These are phyloP conservation scores for Oppia nitens DNA, from an alignment of 1,140 invertebrate genomes.

Conservation along the genomic window DNA sequence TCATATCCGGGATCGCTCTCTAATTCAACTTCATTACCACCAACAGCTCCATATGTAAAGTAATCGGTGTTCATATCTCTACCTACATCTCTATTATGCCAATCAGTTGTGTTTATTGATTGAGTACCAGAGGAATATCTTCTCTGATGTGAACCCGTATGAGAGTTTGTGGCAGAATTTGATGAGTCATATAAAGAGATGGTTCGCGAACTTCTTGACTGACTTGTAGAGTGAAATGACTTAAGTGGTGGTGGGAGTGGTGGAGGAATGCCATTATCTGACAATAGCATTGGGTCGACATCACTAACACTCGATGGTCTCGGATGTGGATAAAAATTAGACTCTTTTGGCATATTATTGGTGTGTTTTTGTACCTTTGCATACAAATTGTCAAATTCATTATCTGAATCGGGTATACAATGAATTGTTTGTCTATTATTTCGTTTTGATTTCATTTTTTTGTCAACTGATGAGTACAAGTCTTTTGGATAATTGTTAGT, in stretches of 20 bases:
- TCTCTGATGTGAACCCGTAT: not conserved
- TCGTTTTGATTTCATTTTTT: conserved; percentile 1
- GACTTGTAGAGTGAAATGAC: not conserved
- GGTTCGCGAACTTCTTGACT: not conserved
- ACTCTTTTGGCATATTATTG: not conserved
- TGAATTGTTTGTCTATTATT: not conserved
- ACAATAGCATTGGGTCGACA: not conserved
- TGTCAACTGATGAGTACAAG: conserved; percentile 8
- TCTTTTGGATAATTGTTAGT: not conserved
- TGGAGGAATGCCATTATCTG: conserved; percentile 4
- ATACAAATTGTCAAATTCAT: conserved; percentile 7
- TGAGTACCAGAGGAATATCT: not conserved
- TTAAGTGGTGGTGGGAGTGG: conserved; percentile 6
- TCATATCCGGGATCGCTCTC: conserved; percentile 6
- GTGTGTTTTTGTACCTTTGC: conserved; percentile 13
- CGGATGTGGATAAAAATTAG: not conserved
- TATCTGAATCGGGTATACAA: not conserved
- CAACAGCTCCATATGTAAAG: not conserved
- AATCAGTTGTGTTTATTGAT: not conserved
- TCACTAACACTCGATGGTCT: not conserved
- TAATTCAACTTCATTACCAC: not conserved
- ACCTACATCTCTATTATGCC: not conserved
- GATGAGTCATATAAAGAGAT: conserved; percentile 13
- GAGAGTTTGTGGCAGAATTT: not conserved
- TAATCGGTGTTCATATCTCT: not conserved